phyloP scores from a whole-genome alignment of 1,140 invertebrate genomes.

The Drosophila malerkotliana region DNA sequence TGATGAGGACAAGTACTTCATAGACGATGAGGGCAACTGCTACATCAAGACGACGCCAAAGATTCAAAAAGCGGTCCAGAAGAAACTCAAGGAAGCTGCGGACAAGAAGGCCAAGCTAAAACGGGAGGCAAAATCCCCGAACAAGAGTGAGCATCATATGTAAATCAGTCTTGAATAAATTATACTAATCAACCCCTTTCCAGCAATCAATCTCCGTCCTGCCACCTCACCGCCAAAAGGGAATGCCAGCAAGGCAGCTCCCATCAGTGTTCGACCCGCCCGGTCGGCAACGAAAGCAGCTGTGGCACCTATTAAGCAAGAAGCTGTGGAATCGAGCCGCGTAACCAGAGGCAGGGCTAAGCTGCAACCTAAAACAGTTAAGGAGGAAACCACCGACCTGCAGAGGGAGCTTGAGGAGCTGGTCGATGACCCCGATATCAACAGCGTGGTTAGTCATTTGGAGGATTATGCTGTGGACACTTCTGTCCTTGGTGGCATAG shows the following conservation, averaged over 20 bases:
- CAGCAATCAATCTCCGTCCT: slow-evolving; percentile 61
- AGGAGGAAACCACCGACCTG: slow-evolving; percentile 9
- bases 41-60: slow-evolving; percentile 66
- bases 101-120: slow-evolving; percentile 3
- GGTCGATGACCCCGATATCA: slow-evolving; percentile 30
- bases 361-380: neutral
- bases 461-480: slow-evolving; percentile 24
- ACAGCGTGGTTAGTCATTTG: neutral
- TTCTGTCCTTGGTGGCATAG: slow-evolving; percentile 21
- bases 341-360: slow-evolving; percentile 4
- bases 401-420: slow-evolving; percentile 42
- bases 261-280: slow-evolving; percentile 50
- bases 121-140: slow-evolving; percentile 14
- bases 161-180: no score
- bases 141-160: slow-evolving; percentile 38
- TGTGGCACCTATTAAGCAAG: neutral
- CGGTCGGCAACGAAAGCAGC: slow-evolving; percentile 8
- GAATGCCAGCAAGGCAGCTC: slow-evolving; percentile 2
- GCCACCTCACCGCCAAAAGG: slow-evolving; percentile 40
- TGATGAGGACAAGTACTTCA: slow-evolving; percentile 83
- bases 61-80: slow-evolving; percentile 46
- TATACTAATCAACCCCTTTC: neutral
- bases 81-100: slow-evolving; percentile 28
- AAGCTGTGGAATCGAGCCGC: neutral
- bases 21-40: slow-evolving; percentile 84